A percentile compares a stretch with the other conserved stretches of the same genome.
phyloP scores from a whole-genome alignment of 1,140 invertebrate species.

The Panonychus citri region DNA sequence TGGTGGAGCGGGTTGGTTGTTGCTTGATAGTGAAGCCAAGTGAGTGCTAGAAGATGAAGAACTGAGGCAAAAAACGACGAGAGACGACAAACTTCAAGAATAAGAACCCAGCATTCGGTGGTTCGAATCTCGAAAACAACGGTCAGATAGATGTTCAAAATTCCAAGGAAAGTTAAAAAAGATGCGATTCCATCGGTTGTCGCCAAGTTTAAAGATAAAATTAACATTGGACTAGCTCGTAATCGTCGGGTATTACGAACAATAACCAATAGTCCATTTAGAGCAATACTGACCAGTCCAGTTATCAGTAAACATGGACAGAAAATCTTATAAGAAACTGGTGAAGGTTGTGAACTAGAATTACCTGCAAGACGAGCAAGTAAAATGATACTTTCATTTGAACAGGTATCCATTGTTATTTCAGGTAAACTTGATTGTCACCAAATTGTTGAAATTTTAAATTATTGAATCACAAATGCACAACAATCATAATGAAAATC shows the following conservation, averaged over 20 bases:
- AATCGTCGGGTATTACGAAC: slow-evolving; percentile 18
- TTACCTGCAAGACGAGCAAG: not conserved
- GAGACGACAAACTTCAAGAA: slow-evolving; percentile 29
- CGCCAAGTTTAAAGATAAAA: slow-evolving; percentile 34
- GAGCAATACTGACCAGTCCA: slow-evolving; percentile 5
- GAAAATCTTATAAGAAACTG: not conserved
- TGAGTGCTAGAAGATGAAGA: slow-evolving; percentile 36
- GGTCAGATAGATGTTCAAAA: slow-evolving; percentile 30
- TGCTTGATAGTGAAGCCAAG: slow-evolving; percentile 41
- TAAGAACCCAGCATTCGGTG: slow-evolving; percentile 20
- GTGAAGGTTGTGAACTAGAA: not conserved
- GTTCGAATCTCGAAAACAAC: slow-evolving; percentile 15
- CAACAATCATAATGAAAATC: not conserved
- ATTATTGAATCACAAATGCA: not conserved
- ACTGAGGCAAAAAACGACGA: slow-evolving; percentile 34
- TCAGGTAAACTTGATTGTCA: not conserved
- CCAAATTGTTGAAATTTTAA: not conserved
- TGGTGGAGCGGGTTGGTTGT: slow-evolving; percentile 36
- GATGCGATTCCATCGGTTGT: slow-evolving; percentile 33
- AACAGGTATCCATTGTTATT: not conserved
- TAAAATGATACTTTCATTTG: no score
- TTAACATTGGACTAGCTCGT: slow-evolving; percentile 24
- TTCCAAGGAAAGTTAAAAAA: slow-evolving; percentile 25
- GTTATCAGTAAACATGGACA: slow-evolving; percentile 3
- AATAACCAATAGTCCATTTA: slow-evolving; percentile 5